Evolutionary conservation across 2,113 vertebrate species (phyloP).

Genomic region (Serinus canaria): DNA sequence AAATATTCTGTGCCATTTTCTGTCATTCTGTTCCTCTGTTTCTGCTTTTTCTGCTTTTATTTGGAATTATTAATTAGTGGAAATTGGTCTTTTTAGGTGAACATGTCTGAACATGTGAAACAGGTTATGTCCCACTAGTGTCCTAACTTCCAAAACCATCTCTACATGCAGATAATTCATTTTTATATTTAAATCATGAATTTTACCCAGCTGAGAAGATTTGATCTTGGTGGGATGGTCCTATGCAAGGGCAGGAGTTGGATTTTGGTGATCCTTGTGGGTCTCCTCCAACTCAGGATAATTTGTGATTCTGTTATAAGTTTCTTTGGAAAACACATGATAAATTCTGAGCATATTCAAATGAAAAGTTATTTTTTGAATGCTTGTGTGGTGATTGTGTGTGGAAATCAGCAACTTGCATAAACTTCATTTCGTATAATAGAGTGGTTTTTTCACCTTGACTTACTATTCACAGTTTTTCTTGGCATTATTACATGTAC

Average conservation of each 20-base stretch:
- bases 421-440: background rate
- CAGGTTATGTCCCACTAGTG: background rate
- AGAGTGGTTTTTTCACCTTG: constrained; percentile 71
- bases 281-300: background rate
- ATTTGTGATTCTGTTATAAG: background rate
- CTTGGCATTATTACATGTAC: constrained; percentile 88
- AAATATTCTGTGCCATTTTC: background rate
- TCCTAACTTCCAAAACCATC: background rate
- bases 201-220: background rate
- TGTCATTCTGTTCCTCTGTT: background rate
- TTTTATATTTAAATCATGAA: background rate
- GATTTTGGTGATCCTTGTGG: background rate
- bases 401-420: background rate
- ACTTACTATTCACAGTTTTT: constrained; percentile 83
- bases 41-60: background rate
- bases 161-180: background rate
- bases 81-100: background rate
- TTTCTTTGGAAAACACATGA: background rate
- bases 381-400: background rate
- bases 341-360: background rate
- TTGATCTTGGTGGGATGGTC: background rate
- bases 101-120: background rate
- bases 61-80: background rate
- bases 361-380: background rate
- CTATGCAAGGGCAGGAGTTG: background rate